phyloP scores from a whole-genome alignment of 2,797 vertebrate genomes.

The Hippocampus kuda region DNA sequence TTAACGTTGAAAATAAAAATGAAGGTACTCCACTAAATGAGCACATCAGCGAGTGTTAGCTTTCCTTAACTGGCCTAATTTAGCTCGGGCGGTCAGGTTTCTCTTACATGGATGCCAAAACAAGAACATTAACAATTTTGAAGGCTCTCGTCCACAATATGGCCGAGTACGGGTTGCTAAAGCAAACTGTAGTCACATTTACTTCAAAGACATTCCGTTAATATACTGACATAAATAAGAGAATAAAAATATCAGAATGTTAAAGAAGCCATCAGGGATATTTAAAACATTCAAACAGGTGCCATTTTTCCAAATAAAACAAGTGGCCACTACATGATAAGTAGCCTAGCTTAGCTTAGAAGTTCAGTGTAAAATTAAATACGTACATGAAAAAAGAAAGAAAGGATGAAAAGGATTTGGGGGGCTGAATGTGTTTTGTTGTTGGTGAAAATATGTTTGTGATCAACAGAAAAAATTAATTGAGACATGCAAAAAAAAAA shows the following conservation, averaged over 20 bases:
- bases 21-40: background rate
- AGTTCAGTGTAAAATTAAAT: no score
- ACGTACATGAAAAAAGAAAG: no score
- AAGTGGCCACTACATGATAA: no score
- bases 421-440: no score
- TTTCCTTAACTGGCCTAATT: background rate
- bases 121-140: background rate
- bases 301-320: background rate
- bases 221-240: background rate
- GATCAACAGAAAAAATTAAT: no score
- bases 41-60: background rate
- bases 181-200: background rate
- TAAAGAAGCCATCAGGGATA: background rate
- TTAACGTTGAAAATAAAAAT: no score
- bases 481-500: no score
- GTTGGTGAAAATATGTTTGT: no score
- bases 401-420: no score
- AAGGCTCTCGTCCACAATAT: background rate
- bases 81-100: constrained; percentile 8
- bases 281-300: background rate
- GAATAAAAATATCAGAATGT: background rate
- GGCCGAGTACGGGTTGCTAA: background rate
- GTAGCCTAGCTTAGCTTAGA: no score
- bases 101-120: background rate
- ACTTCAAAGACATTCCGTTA: background rate